phyloP scores from a whole-genome alignment of 2,888 invertebrate species.

The Lasioglossum figueresi region DNA sequence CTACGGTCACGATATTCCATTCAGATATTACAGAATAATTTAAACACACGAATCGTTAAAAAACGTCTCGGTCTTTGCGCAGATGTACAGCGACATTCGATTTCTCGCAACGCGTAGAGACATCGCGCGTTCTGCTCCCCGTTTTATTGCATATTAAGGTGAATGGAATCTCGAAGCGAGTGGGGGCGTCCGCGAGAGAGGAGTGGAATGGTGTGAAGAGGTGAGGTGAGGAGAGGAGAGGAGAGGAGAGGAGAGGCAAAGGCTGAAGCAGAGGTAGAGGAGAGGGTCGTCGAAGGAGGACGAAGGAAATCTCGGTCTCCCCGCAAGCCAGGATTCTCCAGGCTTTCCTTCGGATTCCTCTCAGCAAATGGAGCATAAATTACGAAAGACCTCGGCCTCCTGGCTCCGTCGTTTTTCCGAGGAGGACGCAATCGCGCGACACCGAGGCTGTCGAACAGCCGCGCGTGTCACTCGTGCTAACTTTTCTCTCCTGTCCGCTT shows the following conservation, averaged over 20 bases:
- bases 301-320: conserved; percentile 49
- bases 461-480: neutral
- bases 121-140: neutral
- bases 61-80: neutral
- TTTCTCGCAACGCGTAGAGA: conserved; percentile 13
- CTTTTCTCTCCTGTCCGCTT: neutral
- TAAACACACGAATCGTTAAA: neutral
- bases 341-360: conserved; percentile 63
- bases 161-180: conserved; percentile 47
- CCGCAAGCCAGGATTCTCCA: conserved; percentile 40
- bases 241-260: conserved; percentile 24
- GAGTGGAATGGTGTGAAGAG: too few relatives aligned
- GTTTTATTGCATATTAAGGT: conserved; percentile 47
- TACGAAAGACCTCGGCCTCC: conserved; percentile 48
- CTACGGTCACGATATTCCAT: too few relatives aligned
- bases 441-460: neutral
- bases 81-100: neutral
- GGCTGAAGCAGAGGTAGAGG: conserved; percentile 16
- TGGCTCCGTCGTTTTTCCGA: conserved; percentile 14
- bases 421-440: conserved; percentile 14
- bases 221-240: conserved; percentile 26
- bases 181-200: neutral
- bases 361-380: conserved; percentile 66
- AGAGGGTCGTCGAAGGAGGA: conserved; percentile 32
- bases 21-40: neutral